Percentiles rank a stretch among this genome's conserved stretches.
Conservation (phyloP, 2,888 invertebrate genomes). For the Tridacna crocea region DNA sequence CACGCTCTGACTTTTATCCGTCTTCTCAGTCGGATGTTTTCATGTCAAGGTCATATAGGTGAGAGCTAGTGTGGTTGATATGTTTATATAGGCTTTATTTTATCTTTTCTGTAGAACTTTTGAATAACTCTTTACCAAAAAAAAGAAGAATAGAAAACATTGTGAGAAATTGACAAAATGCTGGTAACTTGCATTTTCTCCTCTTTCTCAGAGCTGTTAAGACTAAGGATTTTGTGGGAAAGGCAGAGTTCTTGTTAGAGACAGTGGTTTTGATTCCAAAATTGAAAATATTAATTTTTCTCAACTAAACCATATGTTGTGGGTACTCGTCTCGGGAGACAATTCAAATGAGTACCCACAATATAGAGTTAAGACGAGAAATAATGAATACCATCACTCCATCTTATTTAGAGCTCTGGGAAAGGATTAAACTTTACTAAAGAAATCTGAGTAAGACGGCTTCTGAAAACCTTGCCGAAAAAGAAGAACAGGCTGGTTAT, state of each 20-base stretch:
- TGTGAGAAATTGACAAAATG: not conserved
- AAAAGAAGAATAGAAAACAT: not conserved
- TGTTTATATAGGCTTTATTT: not conserved
- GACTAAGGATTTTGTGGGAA: too few relatives aligned
- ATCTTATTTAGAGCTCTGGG: too few relatives aligned
- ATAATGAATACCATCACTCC: too few relatives aligned
- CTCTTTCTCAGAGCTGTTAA: too few relatives aligned
- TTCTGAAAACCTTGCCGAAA: too few relatives aligned
- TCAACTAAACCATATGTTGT: not conserved
- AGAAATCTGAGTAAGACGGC: too few relatives aligned
- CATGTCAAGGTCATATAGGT: conserved; percentile 39
- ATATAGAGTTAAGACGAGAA: not conserved
- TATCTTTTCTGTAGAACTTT: not conserved
- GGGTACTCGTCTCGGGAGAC: not conserved
- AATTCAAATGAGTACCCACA: not conserved
- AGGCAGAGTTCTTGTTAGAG: too few relatives aligned
- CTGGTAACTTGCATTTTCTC: not conserved
- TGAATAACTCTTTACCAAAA: not conserved
- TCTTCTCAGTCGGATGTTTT: conserved; percentile 29
- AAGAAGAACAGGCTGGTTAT: too few relatives aligned
- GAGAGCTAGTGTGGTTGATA: conserved; percentile 31
- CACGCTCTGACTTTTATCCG: conserved; percentile 37
- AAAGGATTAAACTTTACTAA: too few relatives aligned
- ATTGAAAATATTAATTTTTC: too few relatives aligned
- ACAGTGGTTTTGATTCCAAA: too few relatives aligned